These are phyloP conservation scores for Stenopsyche tienmushanensis DNA, from an alignment of 1,140 invertebrate species.

Conservation along the genomic window DNA sequence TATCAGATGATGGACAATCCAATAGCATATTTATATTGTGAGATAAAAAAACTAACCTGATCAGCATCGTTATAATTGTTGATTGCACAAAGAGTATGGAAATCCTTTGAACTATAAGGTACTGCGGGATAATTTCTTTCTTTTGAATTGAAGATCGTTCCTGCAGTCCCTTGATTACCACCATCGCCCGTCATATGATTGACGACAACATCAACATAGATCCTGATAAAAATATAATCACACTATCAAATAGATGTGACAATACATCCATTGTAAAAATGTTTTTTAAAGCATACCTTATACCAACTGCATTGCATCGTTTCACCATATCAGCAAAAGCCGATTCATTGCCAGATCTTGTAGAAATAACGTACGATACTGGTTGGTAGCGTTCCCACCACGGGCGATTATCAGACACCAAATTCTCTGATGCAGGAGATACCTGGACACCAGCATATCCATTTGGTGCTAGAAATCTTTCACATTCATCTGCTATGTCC, in stretches of 20 bases:
- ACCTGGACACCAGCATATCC: constrained; percentile 62
- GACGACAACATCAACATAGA: constrained; percentile 82
- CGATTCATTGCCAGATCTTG: constrained; percentile 69
- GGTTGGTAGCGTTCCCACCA: constrained; percentile 85
- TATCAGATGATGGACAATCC: background rate
- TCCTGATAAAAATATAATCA: constrained; percentile 51
- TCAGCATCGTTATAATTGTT: constrained; percentile 60
- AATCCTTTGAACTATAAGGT: constrained; percentile 59
- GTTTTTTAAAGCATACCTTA: background rate
- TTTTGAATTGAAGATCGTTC: constrained; percentile 56
- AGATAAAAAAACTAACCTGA: constrained; percentile 59
- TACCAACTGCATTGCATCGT: constrained; percentile 65
- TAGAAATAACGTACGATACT: constrained; percentile 73
- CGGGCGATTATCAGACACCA: constrained; percentile 49
- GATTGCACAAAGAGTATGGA: constrained; percentile 57
- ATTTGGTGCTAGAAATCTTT: constrained; percentile 63
- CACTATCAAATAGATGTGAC: background rate
- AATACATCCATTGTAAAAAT: too few relatives aligned
- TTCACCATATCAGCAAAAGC: constrained; percentile 70
- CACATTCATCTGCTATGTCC: constrained; percentile 71
- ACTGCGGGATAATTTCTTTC: constrained; percentile 58
- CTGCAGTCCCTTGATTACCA: constrained; percentile 60
- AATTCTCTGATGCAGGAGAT: constrained; percentile 9
- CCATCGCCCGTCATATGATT: constrained; percentile 81
- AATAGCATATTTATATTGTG: background rate